Percentiles rank a stretch among this genome's conserved stretches.
Evolutionary conservation across 2,888 invertebrate species (phyloP).

Genomic region (Asteroscopus sphinx): DNA sequence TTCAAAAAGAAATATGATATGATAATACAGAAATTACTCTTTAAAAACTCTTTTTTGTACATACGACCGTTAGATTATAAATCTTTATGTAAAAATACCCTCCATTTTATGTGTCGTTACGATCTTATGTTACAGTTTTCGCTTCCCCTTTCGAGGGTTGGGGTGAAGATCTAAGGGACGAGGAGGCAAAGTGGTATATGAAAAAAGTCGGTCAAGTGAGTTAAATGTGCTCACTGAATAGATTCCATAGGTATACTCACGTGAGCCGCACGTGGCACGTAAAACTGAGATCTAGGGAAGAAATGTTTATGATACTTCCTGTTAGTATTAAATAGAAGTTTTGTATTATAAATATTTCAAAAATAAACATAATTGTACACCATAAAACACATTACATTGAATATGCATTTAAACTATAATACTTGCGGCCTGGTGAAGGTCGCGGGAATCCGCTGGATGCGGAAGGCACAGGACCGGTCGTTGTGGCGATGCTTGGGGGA

Average conservation of each 20-base stretch:
- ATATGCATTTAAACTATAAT: no score
- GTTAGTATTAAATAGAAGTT: not conserved
- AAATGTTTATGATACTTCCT: slow-evolving; percentile 1
- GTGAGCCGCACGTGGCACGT: slow-evolving; percentile 13
- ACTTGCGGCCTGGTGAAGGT: no score
- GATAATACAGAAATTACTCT: not conserved
- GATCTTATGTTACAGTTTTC: slow-evolving; percentile 52
- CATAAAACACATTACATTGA: no score
- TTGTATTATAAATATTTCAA: not conserved
- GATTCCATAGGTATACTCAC: slow-evolving; percentile 32
- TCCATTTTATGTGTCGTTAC: slow-evolving; percentile 45
- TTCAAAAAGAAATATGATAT: not conserved
- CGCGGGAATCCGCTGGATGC: no score
- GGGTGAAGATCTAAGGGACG: slow-evolving; percentile 47
- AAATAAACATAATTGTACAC: no score
- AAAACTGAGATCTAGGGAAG: slow-evolving; percentile 9
- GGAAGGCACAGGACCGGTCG: no score
- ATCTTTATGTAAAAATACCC: slow-evolving; percentile 39
- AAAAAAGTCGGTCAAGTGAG: slow-evolving; percentile 57
- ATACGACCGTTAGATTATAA: slow-evolving; percentile 17
- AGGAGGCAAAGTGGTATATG: slow-evolving; percentile 34
- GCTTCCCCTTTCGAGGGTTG: slow-evolving; percentile 35
- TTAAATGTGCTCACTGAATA: slow-evolving; percentile 54
- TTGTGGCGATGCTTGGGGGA: no score
- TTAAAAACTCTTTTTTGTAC: not conserved